phyloP scores from a whole-genome alignment of 2,888 invertebrate genomes.

The Gisinianus flammeolus region DNA sequence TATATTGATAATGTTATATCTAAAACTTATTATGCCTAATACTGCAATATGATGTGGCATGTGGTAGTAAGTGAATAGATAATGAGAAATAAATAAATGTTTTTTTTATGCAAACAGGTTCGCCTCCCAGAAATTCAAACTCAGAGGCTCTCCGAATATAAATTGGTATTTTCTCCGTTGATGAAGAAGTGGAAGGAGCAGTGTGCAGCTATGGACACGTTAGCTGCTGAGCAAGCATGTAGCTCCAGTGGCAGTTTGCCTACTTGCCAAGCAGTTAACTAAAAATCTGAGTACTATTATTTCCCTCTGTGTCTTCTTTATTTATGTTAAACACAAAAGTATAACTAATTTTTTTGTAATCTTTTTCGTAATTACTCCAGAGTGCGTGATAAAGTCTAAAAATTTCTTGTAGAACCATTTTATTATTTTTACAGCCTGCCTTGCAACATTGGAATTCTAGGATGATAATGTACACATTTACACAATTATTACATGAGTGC shows the following conservation, averaged over 20 bases:
- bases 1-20: neutral
- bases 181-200: constrained; percentile 33
- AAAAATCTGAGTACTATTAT: too few species aligned
- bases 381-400: too few species aligned
- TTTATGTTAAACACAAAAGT: neutral
- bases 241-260: too few species aligned
- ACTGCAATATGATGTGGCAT: neutral
- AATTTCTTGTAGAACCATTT: too few species aligned
- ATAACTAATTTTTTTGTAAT: neutral
- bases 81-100: neutral
- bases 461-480: too few species aligned
- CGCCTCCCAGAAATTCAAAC: constrained; percentile 37
- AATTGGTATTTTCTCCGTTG: constrained; percentile 27
- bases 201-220: neutral
- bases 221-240: neutral
- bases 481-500: too few species aligned
- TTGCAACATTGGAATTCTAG: too few species aligned
- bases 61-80: neutral
- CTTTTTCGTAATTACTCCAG: too few species aligned
- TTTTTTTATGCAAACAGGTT: constrained; percentile 8
- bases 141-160: constrained; percentile 10
- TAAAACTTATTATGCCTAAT: neutral
- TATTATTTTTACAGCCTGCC: too few species aligned
- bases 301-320: too few species aligned
- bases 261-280: too few species aligned